These are phyloP conservation scores for Lerista edwardsae DNA, from an alignment of 2,797 vertebrate species.

Conservation along the genomic window DNA sequence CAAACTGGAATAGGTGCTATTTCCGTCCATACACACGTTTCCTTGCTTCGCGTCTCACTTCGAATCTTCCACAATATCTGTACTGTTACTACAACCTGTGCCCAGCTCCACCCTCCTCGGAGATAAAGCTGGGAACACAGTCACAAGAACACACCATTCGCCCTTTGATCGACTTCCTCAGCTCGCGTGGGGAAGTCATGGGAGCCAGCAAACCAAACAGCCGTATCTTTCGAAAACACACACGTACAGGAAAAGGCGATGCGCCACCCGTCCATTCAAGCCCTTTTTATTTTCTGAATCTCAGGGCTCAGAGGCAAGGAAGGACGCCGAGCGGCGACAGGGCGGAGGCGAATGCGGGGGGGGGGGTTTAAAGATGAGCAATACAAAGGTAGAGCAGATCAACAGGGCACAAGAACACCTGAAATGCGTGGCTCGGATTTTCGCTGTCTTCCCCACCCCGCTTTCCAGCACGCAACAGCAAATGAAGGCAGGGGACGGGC, in stretches of 20 bases:
- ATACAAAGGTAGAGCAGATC: neutral
- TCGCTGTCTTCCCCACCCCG: neutral
- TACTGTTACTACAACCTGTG: neutral
- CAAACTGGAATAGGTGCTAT: neutral
- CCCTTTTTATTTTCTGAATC: neutral
- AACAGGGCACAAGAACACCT: constrained; percentile 17
- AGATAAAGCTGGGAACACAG: neutral
- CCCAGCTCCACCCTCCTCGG: neutral
- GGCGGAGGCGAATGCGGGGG: too few species aligned
- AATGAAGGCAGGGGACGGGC: neutral
- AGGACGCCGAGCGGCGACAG: neutral
- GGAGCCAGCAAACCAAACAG: neutral
- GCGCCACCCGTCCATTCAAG: neutral
- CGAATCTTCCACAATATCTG: neutral
- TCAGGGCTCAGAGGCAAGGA: neutral
- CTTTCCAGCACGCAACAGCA: neutral
- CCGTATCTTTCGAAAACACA: neutral
- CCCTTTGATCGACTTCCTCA: constrained; percentile 6
- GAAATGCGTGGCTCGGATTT: neutral
- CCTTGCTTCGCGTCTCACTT: neutral
- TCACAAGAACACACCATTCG: neutral
- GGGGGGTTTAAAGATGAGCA: too few species aligned
- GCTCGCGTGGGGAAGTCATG: neutral
- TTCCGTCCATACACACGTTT: neutral
- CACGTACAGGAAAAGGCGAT: neutral